Conservation (phyloP, 2,797 vertebrate species). For the Rhinogobio ventralis region DNA sequence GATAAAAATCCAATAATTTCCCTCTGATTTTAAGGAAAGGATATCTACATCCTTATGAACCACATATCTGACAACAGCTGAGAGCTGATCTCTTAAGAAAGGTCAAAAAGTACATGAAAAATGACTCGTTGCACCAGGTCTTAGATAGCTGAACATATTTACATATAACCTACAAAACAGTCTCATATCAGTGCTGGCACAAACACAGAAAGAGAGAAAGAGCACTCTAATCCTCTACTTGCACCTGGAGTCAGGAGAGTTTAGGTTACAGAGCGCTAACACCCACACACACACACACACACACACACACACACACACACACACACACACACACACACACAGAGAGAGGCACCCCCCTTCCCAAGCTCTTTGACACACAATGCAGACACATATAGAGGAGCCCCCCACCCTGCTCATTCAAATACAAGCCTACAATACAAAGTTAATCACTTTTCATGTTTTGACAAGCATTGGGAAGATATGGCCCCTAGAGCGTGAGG, state of each 20-base stretch:
- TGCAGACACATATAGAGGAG: slow-evolving; percentile 5
- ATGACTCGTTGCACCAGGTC: background rate
- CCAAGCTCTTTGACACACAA: slow-evolving; percentile 43
- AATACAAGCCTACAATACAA: slow-evolving; percentile 38
- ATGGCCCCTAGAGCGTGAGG: background rate
- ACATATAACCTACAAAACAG: slow-evolving; percentile 32
- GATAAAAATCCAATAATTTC: background rate
- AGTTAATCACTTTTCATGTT: slow-evolving; percentile 36
- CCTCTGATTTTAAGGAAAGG: background rate
- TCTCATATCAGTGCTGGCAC: slow-evolving; percentile 51
- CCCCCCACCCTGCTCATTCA: slow-evolving; percentile 24
- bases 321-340: background rate
- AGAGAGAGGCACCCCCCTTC: background rate
- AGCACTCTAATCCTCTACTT: slow-evolving; percentile 55
- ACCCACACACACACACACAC: slow-evolving; percentile 22
- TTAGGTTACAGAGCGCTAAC: slow-evolving; percentile 58
- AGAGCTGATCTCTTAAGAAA: background rate
- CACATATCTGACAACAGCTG: background rate
- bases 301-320: slow-evolving; percentile 21
- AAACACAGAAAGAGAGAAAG: slow-evolving; percentile 48
- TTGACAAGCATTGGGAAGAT: slow-evolving; percentile 24
- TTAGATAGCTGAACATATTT: slow-evolving; percentile 19
- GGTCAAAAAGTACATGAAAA: background rate
- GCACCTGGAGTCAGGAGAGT: slow-evolving; percentile 64
- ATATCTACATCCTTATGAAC: slow-evolving; percentile 10